phyloP scores from a whole-genome alignment of 2,113 vertebrate genomes.

The Halichoeres trimaculatus region DNA sequence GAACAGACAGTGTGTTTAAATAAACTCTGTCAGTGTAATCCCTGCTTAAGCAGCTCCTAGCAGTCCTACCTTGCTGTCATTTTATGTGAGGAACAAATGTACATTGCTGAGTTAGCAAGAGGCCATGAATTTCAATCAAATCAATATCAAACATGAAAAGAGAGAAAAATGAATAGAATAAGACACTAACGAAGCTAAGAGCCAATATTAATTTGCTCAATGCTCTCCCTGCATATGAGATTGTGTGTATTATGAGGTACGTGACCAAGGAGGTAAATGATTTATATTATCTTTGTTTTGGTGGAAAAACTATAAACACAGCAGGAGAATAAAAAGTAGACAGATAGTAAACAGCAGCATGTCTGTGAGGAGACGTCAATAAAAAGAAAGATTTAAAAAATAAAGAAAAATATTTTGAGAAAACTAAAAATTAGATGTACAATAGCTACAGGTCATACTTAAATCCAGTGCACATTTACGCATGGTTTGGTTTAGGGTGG shows the following conservation, averaged over 20 bases:
- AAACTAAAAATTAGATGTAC: neutral
- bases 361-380: too few relatives aligned
- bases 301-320: too few relatives aligned
- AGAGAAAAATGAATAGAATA: neutral
- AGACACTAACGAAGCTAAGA: neutral
- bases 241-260: too few relatives aligned
- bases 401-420: too few relatives aligned
- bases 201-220: neutral
- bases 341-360: too few relatives aligned
- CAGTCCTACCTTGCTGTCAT: conserved; percentile 23
- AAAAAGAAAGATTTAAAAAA: too few relatives aligned
- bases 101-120: conserved; percentile 6
- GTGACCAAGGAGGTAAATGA: too few relatives aligned
- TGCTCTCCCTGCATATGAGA: neutral
- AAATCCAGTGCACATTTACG: neutral
- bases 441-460: neutral
- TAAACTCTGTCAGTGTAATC: conserved; percentile 73
- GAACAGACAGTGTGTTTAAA: conserved; percentile 65
- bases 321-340: too few relatives aligned
- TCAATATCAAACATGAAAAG: neutral
- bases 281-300: too few relatives aligned
- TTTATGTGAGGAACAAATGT: conserved; percentile 21
- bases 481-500: neutral
- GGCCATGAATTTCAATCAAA: conserved; percentile 10
- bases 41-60: conserved; percentile 63